Percentiles rank a stretch among this genome's conserved stretches.
phyloP scores from a whole-genome alignment of 2,113 vertebrate species.

The Neomonachus schauinslandi region DNA sequence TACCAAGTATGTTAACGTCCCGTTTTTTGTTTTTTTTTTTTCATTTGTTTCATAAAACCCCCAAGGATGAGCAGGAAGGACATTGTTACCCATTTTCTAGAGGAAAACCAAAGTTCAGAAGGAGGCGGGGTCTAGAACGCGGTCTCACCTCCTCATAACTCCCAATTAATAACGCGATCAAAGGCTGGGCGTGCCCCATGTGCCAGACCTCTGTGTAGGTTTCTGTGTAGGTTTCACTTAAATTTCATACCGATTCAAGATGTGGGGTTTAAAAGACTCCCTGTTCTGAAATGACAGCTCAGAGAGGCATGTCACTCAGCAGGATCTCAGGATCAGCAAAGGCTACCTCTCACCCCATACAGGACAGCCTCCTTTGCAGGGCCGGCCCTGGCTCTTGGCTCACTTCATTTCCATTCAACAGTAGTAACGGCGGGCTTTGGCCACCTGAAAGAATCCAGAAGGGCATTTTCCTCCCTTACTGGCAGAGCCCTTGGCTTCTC shows the following conservation, averaged over 20 bases:
- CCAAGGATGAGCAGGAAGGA: neutral
- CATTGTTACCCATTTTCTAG: neutral
- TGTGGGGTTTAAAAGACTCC: neutral
- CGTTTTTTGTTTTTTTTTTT: neutral
- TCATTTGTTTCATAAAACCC: neutral
- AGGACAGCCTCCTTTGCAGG: neutral
- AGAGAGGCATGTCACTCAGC: rapidly evolving
- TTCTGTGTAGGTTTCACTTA: neutral
- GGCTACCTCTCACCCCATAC: neutral
- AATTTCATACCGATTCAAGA: neutral
- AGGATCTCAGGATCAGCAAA: rapidly evolving
- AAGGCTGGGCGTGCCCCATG: rapidly evolving
- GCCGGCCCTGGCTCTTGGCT: neutral
- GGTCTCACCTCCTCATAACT: rapidly evolving
- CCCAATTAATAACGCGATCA: neutral
- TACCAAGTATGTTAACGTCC: too few species aligned
- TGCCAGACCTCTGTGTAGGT: neutral
- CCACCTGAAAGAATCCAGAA: neutral
- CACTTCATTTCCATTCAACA: neutral
- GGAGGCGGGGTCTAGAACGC: neutral
- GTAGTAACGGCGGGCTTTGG: neutral
- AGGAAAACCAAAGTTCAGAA: neutral
- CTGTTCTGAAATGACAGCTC: rapidly evolving
- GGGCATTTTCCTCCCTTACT: too few species aligned
- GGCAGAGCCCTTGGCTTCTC: neutral